Conservation (phyloP, 2,888 invertebrate species). For the Meiosimyza decipiens region DNA sequence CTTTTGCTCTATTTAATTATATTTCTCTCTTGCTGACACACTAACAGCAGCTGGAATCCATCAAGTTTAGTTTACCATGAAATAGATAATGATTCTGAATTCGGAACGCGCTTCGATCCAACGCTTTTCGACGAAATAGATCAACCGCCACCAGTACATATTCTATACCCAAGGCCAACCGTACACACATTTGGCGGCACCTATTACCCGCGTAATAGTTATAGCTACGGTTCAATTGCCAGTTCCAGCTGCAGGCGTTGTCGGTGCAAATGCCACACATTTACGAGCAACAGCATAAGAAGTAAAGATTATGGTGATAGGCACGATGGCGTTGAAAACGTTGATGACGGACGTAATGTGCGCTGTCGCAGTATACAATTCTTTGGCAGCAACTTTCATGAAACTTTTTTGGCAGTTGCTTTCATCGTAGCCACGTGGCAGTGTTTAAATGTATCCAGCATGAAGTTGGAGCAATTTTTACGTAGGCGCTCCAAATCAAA, state of each 20-base stretch:
- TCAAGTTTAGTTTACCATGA: constrained; percentile 75
- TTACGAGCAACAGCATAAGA: background rate
- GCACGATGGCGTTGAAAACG: background rate
- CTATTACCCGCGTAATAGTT: constrained; percentile 36
- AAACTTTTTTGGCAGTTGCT: constrained; percentile 17
- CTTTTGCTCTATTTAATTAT: constrained; percentile 14
- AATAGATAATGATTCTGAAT: constrained; percentile 62
- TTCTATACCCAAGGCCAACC: constrained; percentile 74
- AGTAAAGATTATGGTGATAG: too few relatives aligned
- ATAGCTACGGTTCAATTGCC: background rate
- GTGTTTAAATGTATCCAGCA: constrained; percentile 21
- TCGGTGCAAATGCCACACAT: background rate
- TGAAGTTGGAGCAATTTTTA: constrained; percentile 32
- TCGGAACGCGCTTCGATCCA: constrained; percentile 60
- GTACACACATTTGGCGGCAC: constrained; percentile 41
- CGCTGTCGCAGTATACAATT: background rate
- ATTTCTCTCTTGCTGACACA: constrained; percentile 18
- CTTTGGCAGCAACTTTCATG: constrained; percentile 11
- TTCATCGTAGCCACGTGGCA: constrained; percentile 17
- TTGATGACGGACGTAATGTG: background rate
- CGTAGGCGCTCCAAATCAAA: constrained; percentile 37
- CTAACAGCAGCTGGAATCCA: constrained; percentile 70
- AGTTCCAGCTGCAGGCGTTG: background rate
- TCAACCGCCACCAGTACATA: constrained; percentile 77
- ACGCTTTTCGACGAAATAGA: constrained; percentile 74